Evolutionary conservation across 2,888 invertebrate genomes (phyloP), one percentile per base, ranked within the genome.

Genomic region (Ypsolopha scabrella): DNA sequence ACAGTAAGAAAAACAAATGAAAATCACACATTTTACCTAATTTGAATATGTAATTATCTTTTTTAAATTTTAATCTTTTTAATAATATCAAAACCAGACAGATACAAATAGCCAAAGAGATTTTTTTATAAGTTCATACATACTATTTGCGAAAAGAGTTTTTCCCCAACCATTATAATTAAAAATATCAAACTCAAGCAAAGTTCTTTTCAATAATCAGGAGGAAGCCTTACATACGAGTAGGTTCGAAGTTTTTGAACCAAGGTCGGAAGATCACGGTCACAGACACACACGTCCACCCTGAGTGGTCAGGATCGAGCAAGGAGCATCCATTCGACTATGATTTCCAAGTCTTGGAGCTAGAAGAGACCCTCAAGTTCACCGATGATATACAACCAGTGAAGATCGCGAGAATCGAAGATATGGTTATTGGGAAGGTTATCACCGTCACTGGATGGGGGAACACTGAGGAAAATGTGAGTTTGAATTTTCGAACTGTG

Each of bases 361-460:
- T 82, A 1, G 50, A 38, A 0, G 72, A 80, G 48, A 44, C 64
- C 0, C 54, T 87, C 51, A 72, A 68, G 6, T 79, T 70, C 14
- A 68, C 69, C 45, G 74, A 76, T 0, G 76, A 72, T 9, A 56
- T 77, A 0, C 80, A 80, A 50, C 70, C 86, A 0, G 62, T 86
- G 0, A 80, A 79, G 55, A 56, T 87, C n/a, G 86, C 73, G 0
- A 72, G 70, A 48, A 71, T 80, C 0, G 73, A 80, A 54, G 85
- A 86, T 44, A 80, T 86, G 80, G 68, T 73, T 0, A 73, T 80
- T 46, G 87, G 85, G 0, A 80, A 77, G 55, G 67, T 80, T 0
- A 56, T 85, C 0, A 76, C 80, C 0, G 85, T 85, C 0, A 79
- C 83, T 38, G 87, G 87, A 24, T 87, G 87, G 87, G 85, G 86